Evolutionary conservation across 2,113 vertebrate genomes (phyloP).

Genomic region (Mellivora capensis): DNA sequence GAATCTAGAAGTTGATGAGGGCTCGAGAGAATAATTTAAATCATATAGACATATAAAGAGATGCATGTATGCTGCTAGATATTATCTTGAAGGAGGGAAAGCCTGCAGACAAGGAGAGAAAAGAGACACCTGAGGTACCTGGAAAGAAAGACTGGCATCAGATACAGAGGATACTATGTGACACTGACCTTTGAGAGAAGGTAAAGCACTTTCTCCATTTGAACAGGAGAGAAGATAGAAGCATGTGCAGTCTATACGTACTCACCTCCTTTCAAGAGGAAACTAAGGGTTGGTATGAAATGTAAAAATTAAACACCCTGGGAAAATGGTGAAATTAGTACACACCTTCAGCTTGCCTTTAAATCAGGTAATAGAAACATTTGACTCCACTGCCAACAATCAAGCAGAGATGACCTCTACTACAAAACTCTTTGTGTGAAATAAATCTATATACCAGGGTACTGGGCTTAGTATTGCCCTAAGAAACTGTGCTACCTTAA

Average conservation of each 20-base stretch:
- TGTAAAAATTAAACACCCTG: background rate
- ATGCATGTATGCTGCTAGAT: background rate
- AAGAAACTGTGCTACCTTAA: background rate
- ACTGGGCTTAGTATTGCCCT: background rate
- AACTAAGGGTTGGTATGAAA: background rate
- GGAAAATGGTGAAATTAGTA: background rate
- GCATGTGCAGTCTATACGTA: accelerated
- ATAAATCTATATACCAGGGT: background rate
- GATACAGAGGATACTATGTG: background rate
- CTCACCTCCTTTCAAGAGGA: background rate
- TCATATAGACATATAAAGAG: background rate
- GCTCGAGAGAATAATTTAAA: background rate
- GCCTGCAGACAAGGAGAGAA: background rate
- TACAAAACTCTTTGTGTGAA: background rate
- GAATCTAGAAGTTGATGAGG: background rate
- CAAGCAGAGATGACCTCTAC: background rate
- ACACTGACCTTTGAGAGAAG: background rate
- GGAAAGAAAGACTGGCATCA: background rate
- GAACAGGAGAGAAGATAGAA: background rate
- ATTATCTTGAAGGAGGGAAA: background rate
- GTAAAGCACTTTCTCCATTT: background rate
- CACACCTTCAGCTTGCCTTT: background rate
- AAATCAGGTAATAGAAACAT: background rate
- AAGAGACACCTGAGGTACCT: background rate
- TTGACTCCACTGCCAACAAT: background rate